These are phyloP conservation scores for Cydia fagiglandana DNA, from an alignment of 1,140 invertebrate species.

Conservation along the genomic window DNA sequence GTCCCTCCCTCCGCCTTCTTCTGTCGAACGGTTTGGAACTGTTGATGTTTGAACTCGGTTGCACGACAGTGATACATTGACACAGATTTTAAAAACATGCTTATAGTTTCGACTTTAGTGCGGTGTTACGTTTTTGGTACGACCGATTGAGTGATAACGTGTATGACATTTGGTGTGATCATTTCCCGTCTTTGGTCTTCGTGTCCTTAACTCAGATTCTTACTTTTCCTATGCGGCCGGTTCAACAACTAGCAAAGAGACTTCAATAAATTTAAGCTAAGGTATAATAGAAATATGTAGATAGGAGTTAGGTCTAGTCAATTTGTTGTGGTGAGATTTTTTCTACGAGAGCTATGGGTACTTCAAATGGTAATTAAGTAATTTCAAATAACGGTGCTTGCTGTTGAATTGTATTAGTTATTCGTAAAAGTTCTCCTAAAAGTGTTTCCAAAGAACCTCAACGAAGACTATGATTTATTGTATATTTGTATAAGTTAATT, in stretches of 20 bases:
- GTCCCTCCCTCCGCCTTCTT: slow-evolving; percentile 46
- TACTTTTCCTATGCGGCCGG: slow-evolving; percentile 70
- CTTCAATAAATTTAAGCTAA: slow-evolving; percentile 71
- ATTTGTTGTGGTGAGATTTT: slow-evolving; percentile 75
- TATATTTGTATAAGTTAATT: slow-evolving; percentile 49
- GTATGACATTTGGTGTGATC: slow-evolving; percentile 43
- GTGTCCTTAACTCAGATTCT: slow-evolving; percentile 38
- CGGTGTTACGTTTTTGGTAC: slow-evolving; percentile 31
- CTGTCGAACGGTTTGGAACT: slow-evolving; percentile 52
- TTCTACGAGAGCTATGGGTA: slow-evolving; percentile 72
- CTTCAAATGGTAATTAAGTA: slow-evolving; percentile 63
- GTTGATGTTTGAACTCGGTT: slow-evolving; percentile 67
- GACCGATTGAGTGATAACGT: slow-evolving; percentile 42
- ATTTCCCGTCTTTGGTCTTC: slow-evolving; percentile 38
- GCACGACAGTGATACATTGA: slow-evolving; percentile 49
- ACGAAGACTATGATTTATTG: slow-evolving; percentile 57
- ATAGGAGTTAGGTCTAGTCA: slow-evolving; percentile 77
- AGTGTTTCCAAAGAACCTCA: slow-evolving; percentile 59
- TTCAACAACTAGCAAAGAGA: slow-evolving; percentile 66
- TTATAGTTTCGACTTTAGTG: slow-evolving; percentile 31
- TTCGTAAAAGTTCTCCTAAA: slow-evolving; percentile 49
- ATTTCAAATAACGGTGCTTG: slow-evolving; percentile 74
- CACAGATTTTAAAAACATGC: slow-evolving; percentile 32
- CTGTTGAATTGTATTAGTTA: slow-evolving; percentile 68
- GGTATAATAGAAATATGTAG: slow-evolving; percentile 64